Conservation (phyloP, 64 coral and sea anemone genomes). For the Montipora cactus region DNA sequence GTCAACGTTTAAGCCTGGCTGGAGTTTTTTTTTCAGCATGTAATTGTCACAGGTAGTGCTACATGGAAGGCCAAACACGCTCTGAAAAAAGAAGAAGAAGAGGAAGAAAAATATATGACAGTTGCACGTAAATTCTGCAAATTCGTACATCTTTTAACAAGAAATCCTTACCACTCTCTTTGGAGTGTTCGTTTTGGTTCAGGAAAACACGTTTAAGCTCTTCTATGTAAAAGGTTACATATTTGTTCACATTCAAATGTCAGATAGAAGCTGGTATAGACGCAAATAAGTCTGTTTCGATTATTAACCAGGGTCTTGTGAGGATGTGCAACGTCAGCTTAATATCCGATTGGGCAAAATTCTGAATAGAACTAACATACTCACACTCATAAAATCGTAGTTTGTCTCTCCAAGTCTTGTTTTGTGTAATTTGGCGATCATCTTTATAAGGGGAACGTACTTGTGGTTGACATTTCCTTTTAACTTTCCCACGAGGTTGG, state of each 20-base stretch:
- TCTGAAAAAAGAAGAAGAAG: constrained; percentile 1
- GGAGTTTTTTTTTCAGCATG: constrained; percentile 19
- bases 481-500: constrained; percentile 26
- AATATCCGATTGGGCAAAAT: too few relatives aligned
- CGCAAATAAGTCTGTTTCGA: too few relatives aligned
- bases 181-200: too few relatives aligned
- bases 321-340: too few relatives aligned
- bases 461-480: constrained; percentile 44
- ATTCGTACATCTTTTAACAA: not conserved
- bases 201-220: too few relatives aligned
- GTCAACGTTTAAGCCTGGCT: constrained; percentile 28
- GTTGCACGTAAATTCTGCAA: not conserved
- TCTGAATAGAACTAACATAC: too few relatives aligned
- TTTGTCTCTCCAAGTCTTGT: not conserved
- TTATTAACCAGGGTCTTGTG: too few relatives aligned
- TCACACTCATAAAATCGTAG: too few relatives aligned
- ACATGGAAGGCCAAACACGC: constrained; percentile 24
- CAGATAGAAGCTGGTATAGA: too few relatives aligned
- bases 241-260: too few relatives aligned
- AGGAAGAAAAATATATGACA: not conserved
- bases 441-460: constrained; percentile 19
- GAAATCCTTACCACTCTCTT: too few relatives aligned
- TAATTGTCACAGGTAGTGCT: constrained; percentile 39
- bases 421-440: constrained; percentile 39
- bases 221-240: too few relatives aligned